phyloP scores from a whole-genome alignment of 1,140 invertebrate species.

The Steinernema khuongi region DNA sequence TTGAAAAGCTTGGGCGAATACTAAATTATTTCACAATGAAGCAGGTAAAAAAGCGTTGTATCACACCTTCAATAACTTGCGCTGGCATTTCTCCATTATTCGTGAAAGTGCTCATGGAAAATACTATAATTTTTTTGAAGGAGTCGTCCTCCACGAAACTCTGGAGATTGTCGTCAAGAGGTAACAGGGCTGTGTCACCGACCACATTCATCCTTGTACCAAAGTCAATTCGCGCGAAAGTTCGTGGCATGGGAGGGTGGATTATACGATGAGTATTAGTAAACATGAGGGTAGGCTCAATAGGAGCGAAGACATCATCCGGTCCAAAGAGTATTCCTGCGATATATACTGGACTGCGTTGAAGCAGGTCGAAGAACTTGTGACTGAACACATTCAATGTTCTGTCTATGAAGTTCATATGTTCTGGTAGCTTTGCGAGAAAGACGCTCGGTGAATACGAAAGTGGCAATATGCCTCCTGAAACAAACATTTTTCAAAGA shows the following conservation, averaged over 20 bases:
- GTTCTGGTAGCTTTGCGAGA: not conserved
- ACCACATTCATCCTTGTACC: not conserved
- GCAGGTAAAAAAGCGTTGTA: not conserved
- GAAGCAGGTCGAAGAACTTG: not conserved
- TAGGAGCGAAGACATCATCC: not conserved
- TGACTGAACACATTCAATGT: not conserved
- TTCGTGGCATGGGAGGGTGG: not conserved
- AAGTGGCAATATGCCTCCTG: not conserved
- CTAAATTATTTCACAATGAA: not conserved
- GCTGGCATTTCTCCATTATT: not conserved
- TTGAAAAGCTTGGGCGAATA: not conserved
- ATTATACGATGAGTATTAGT: not conserved
- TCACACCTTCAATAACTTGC: not conserved
- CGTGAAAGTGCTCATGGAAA: constrained; percentile 1
- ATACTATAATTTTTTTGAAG: not conserved
- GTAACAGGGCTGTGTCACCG: constrained; percentile 5
- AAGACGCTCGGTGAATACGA: not conserved
- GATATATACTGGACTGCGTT: not conserved
- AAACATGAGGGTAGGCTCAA: not conserved
- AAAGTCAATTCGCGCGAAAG: not conserved
- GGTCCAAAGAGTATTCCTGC: not conserved
- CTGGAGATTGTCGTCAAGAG: constrained; percentile 19
- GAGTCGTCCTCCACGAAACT: not conserved
- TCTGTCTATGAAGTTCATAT: not conserved
- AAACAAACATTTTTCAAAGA: not conserved